Conservation (phyloP, 2,797 vertebrate genomes). For the Acrossocheilus fasciatus region DNA sequence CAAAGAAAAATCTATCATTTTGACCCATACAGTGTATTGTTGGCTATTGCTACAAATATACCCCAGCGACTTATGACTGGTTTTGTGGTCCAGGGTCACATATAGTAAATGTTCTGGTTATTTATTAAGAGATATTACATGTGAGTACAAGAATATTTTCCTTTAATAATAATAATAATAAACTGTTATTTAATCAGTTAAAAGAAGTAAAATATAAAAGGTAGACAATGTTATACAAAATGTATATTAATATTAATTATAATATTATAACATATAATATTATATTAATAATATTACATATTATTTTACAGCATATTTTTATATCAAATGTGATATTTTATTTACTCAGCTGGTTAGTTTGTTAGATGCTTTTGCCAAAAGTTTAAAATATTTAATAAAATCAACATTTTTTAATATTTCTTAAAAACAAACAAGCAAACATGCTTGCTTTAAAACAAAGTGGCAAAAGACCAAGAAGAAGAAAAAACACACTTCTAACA, state of each 20-base stretch:
- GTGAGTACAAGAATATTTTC: background rate
- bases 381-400: background rate
- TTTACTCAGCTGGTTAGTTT: background rate
- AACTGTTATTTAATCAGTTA: background rate
- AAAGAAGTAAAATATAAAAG: background rate
- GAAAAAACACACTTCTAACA: too few species aligned
- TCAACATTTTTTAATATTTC: background rate
- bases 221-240: background rate
- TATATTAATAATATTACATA: background rate
- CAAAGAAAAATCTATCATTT: too few species aligned
- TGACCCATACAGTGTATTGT: too few species aligned
- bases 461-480: background rate
- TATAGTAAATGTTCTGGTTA: background rate
- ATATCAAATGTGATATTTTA: background rate
- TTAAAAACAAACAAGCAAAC: background rate
- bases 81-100: background rate
- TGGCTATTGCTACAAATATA: too few species aligned
- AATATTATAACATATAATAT: too few species aligned
- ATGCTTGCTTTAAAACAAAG: background rate
- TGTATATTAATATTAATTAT: too few species aligned
- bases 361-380: background rate
- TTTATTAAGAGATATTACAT: background rate
- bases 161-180: background rate
- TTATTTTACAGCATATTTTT: background rate
- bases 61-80: too few species aligned